Evolutionary conservation across 2,113 vertebrate species (phyloP).

Genomic region (Bettongia penicillata): DNA sequence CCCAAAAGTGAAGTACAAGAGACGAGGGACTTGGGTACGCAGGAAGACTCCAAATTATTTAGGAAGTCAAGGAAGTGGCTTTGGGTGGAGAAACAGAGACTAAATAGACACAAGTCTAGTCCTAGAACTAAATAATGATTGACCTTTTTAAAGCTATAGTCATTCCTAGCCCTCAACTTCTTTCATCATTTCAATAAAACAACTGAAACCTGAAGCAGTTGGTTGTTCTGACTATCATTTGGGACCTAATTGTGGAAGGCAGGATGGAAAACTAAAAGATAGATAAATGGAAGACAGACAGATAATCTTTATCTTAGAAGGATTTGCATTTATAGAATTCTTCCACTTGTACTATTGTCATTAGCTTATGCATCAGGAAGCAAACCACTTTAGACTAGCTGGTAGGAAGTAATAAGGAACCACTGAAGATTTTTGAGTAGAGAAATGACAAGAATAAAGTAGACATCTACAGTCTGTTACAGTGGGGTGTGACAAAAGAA

Average conservation of each 20-base stretch:
- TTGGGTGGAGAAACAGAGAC: not conserved
- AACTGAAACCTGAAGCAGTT: not conserved
- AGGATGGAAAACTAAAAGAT: not conserved
- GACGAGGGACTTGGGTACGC: not conserved
- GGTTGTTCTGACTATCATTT: not conserved
- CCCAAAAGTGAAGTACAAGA: not conserved
- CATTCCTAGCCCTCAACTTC: not conserved
- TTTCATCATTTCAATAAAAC: not conserved
- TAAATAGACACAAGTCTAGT: not conserved
- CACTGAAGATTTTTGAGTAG: not conserved
- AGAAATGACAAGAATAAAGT: not conserved
- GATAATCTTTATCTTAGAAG: not conserved
- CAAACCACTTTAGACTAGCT: not conserved
- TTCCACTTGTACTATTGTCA: not conserved
- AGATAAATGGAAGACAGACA: not conserved
- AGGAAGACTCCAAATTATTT: not conserved
- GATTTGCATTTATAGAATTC: not conserved
- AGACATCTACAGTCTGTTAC: not conserved
- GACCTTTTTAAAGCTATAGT: not conserved
- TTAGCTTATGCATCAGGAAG: not conserved
- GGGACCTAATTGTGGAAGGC: not conserved
- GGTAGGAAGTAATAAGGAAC: not conserved
- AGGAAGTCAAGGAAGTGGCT: not conserved
- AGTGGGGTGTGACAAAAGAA: not conserved
- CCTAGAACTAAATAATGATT: not conserved